Evolutionary conservation across 1,140 invertebrate species (phyloP).

Genomic region (Ostrea edulis): DNA sequence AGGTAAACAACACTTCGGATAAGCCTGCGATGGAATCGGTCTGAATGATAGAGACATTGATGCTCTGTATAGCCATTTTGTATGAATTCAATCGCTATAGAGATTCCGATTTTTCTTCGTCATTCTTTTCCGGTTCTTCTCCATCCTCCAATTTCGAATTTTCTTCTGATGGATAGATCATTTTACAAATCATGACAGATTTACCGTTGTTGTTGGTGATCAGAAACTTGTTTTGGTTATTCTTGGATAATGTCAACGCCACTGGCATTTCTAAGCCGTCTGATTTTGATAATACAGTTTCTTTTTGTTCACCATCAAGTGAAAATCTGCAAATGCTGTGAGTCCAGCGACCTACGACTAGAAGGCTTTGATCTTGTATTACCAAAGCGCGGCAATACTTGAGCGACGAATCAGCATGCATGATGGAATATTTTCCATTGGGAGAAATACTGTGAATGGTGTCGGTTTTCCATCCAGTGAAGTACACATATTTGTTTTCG

Average conservation of each 20-base stretch:
- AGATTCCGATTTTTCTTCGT: not conserved
- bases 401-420: not conserved
- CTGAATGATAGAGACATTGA: not conserved
- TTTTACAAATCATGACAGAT: conserved; percentile 32
- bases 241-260: not conserved
- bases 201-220: conserved; percentile 35
- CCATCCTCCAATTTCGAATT: not conserved
- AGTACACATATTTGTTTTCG: conserved; percentile 5
- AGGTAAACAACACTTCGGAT: conserved; percentile 10
- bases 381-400: not conserved
- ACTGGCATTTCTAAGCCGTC: conserved; percentile 10
- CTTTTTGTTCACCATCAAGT: conserved; percentile 2
- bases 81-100: not conserved
- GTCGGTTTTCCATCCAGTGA: conserved; percentile 21
- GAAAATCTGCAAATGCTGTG: not conserved
- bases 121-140: not conserved
- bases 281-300: not conserved
- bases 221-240: conserved; percentile 4
- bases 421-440: not conserved
- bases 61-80: no score
- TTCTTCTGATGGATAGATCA: not conserved
- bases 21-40: conserved; percentile 25
- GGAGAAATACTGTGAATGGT: not conserved
- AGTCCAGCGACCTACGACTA: conserved; percentile 26
- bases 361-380: not conserved